Evolutionary conservation across 2,888 invertebrate genomes (phyloP).

Genomic region (Muschampia plurimacula): DNA sequence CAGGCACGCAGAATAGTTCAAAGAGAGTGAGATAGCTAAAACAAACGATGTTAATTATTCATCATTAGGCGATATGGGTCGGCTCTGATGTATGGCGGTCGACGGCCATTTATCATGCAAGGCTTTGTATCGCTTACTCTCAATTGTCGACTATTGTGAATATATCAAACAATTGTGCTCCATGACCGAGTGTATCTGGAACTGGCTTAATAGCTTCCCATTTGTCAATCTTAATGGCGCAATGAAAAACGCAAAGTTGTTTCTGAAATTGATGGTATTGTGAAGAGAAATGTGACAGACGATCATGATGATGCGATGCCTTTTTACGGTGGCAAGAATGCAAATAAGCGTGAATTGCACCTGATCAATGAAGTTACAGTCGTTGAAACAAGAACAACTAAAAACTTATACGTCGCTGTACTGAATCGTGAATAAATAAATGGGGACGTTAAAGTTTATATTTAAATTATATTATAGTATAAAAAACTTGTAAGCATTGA

Average conservation of each 20-base stretch:
- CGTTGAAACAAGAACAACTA: not conserved
- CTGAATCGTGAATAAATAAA: not conserved
- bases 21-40: conserved; percentile 54
- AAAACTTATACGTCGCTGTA: not conserved
- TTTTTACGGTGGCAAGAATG: conserved; percentile 18
- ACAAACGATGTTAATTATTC: conserved; percentile 72
- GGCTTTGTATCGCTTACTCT: conserved; percentile 42
- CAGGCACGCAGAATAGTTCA: conserved; percentile 44
- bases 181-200: conserved; percentile 38
- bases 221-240: conserved; percentile 39
- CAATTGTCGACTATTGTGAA: conserved; percentile 42
- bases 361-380: not conserved
- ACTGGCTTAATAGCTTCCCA: conserved; percentile 36
- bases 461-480: no score
- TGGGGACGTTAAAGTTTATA: no score
- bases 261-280: conserved; percentile 29
- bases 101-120: conserved; percentile 59
- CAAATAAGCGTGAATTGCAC: not conserved
- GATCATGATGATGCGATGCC: conserved; percentile 20
- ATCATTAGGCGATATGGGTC: conserved; percentile 64
- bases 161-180: conserved; percentile 41
- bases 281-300: conserved; percentile 30
- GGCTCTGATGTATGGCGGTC: conserved; percentile 54
- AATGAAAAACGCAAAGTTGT: conserved; percentile 39
- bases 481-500: no score